Percentiles rank a stretch among this genome's conserved stretches.
Conservation (phyloP, 1,140 invertebrate genomes). For the Pseudoatta argentina region DNA sequence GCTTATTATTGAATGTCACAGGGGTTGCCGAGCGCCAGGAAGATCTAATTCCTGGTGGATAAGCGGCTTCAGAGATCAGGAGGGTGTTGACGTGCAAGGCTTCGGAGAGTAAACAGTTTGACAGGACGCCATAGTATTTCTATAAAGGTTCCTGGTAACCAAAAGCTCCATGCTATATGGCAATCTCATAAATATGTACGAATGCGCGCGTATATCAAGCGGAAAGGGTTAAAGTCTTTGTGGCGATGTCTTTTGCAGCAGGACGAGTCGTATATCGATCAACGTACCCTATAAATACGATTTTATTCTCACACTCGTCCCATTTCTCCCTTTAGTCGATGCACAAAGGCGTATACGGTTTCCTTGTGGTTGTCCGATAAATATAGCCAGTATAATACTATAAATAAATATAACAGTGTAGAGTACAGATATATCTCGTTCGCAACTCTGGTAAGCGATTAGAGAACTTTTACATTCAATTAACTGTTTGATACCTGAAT, state of each 20-base stretch:
- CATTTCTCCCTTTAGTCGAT: constrained; percentile 45
- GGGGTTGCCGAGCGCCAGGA: constrained; percentile 34
- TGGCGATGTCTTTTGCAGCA: constrained; percentile 58
- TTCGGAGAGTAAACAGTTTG: constrained; percentile 72
- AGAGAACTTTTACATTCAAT: constrained; percentile 33
- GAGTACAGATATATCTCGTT: neutral
- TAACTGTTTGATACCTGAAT: constrained; percentile 29
- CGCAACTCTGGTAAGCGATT: constrained; percentile 28
- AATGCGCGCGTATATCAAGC: constrained; percentile 65
- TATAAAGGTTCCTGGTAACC: constrained; percentile 43
- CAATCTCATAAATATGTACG: constrained; percentile 77
- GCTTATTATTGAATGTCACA: constrained; percentile 51
- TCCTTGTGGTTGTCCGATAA: constrained; percentile 1
- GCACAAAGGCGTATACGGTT: constrained; percentile 32
- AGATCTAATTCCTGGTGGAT: constrained; percentile 56
- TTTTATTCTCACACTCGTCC: constrained; percentile 54
- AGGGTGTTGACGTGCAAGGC: constrained; percentile 52
- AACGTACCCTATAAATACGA: constrained; percentile 60
- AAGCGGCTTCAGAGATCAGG: constrained; percentile 46
- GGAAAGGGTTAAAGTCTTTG: constrained; percentile 65
- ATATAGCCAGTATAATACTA: constrained; percentile 30
- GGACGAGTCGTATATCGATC: constrained; percentile 67
- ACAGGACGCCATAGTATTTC: constrained; percentile 70
- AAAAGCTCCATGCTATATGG: constrained; percentile 51
- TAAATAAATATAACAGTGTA: constrained; percentile 36